A percentile compares a stretch with the other conserved stretches of the same genome.
Conservation (phyloP, 2,113 vertebrate genomes). For the Phalacrocorax pelagicus region DNA sequence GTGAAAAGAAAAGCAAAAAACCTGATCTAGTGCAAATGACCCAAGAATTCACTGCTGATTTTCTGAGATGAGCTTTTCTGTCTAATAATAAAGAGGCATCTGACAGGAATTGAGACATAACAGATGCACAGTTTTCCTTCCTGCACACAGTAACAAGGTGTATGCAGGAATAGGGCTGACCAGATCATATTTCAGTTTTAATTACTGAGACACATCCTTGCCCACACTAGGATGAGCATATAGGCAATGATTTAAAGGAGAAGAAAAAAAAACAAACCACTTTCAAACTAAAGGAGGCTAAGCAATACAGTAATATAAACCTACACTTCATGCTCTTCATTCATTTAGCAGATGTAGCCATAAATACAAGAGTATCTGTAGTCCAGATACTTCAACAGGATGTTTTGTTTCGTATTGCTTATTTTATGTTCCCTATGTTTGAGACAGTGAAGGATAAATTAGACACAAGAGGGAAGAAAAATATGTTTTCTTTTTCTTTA, state of each 20-base stretch:
- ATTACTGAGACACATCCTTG: background rate
- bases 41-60: background rate
- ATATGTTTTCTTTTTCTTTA: background rate
- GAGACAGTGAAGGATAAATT: background rate
- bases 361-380: background rate
- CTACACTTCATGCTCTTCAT: background rate
- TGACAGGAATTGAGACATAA: background rate
- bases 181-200: background rate
- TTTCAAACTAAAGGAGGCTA: background rate
- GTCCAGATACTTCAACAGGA: background rate
- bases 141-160: accelerated
- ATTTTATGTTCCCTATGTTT: background rate
- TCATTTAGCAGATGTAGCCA: background rate
- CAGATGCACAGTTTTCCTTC: background rate
- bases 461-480: background rate
- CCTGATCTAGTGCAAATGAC: background rate
- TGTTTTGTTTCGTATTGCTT: background rate
- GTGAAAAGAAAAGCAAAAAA: background rate
- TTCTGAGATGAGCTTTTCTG: background rate
- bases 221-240: background rate
- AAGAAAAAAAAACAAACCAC: background rate
- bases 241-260: background rate
- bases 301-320: background rate
- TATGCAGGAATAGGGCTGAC: background rate
- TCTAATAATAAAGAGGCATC: background rate